These are phyloP conservation scores for Drosophila acutilabella DNA, from an alignment of 2,888 invertebrate species.

Conservation along the genomic window DNA sequence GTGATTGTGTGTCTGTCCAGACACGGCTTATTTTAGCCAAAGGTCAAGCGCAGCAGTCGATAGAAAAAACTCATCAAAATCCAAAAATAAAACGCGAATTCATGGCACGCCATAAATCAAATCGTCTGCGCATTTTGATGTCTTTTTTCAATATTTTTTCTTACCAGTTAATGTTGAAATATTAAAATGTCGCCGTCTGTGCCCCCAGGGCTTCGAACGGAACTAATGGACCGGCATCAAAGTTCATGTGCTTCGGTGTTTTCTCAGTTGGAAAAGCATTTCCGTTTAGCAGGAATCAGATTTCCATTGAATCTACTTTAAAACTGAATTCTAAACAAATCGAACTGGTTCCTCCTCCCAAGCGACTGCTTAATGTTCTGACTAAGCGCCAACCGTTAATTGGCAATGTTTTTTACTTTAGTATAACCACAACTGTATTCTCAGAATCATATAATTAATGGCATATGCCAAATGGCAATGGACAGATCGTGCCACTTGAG, in stretches of 20 bases:
- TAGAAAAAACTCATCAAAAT: slow-evolving; percentile 57
- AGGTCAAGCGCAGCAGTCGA: slow-evolving; percentile 67
- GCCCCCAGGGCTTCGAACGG: slow-evolving; percentile 34
- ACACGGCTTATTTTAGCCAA: slow-evolving; percentile 68
- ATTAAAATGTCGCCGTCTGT: slow-evolving; percentile 38
- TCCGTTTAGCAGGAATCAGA: slow-evolving; percentile 64
- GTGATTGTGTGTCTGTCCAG: slow-evolving; percentile 45
- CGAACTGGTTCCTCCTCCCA: slow-evolving; percentile 42
- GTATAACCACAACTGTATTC: slow-evolving; percentile 25
- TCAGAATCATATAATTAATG: slow-evolving; percentile 29
- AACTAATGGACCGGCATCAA: slow-evolving; percentile 22
- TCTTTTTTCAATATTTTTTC: slow-evolving; percentile 9
- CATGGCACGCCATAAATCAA: slow-evolving; percentile 56
- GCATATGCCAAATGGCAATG: slow-evolving; percentile 20
- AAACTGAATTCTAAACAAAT: slow-evolving; percentile 18
- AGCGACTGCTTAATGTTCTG: slow-evolving; percentile 37
- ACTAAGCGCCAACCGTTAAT: slow-evolving; percentile 48
- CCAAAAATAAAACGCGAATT: slow-evolving; percentile 54
- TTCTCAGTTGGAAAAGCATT: slow-evolving; percentile 60
- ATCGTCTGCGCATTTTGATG: slow-evolving; percentile 43
- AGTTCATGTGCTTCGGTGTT: slow-evolving; percentile 8
- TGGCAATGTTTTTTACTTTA: slow-evolving; percentile 11
- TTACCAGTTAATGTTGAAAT: slow-evolving; percentile 20
- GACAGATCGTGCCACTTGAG: slow-evolving; percentile 40
- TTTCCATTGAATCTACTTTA: slow-evolving; percentile 47